Base-by-base conservation (phyloP, 2,113 vertebrate genomes). In the Okapia johnstoni region DNA sequence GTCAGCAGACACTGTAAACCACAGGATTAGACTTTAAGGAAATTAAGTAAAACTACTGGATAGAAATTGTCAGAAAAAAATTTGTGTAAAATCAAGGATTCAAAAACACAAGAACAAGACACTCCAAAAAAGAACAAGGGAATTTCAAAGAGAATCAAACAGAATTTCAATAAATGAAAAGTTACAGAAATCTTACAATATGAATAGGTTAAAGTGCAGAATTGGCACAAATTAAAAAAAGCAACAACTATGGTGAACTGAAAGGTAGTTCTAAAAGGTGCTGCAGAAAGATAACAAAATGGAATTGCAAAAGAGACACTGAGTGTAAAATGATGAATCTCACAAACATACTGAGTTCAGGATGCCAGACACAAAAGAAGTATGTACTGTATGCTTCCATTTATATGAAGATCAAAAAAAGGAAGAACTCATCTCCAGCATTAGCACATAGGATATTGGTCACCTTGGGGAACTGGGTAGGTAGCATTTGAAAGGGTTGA, bases 141-240 rank as follows among this genome's bases (percentile, higher is more conserved):
- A 33, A 48, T 54, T 86, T 80, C 25, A 40, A 83, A 81, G 43
- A 93, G 28, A 94, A 95, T 57, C 16, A 83, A 52, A 61, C 30
- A 96, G 33, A 94, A 96, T 26, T 94, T 83, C 7, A 66, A 16
- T 81, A 90, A 93, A 30, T 91, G 11, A 54, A 55, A 85, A 96
- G 93, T 21, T 36, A 19, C 1, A 93, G 19, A 52, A 70, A 52
- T 48, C 33, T 91, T 91, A 91, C 5, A 30, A 10, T 80, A 33
- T 50, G 30, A n/a, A 11, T 88, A 66, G 21, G 28, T 66, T 95
- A 50, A 95, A 93, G 84, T 93, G 1, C 33, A 81, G n/a, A 95
- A 91, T 55, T 96, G 4, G 3, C 66, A 95, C 30, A 79, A 40
- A 36, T 54, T 11, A 14, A 40, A 43, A 54, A 52, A 57, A 76